Evolutionary conservation across 2,888 invertebrate species (phyloP).

Genomic region (Aethes cnicana): DNA sequence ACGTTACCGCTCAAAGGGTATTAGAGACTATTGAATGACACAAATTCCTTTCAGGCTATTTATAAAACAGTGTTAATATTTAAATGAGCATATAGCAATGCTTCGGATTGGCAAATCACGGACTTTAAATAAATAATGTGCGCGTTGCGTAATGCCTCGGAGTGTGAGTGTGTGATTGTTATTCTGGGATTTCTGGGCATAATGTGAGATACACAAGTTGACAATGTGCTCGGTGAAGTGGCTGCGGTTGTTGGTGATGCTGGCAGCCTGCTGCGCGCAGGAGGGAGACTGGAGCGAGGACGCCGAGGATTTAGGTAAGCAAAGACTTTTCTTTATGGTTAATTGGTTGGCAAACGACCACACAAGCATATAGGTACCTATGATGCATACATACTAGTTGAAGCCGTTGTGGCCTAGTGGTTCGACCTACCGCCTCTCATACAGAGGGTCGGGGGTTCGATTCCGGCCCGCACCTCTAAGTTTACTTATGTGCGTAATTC

Average conservation of each 20-base stretch:
- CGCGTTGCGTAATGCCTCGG: slow-evolving; percentile 4
- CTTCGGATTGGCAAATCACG: slow-evolving; percentile 5
- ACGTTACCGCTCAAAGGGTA: no score
- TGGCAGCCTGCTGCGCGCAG: slow-evolving; percentile 74
- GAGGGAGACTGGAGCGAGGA: slow-evolving; percentile 79
- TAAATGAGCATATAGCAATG: slow-evolving; percentile 20
- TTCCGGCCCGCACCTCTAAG: no score
- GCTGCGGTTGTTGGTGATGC: slow-evolving; percentile 66
- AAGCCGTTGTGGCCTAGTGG: no score
- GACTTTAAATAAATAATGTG: slow-evolving; percentile 1
- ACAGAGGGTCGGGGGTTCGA: no score
- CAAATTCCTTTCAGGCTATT: no score
- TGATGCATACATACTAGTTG: no score
- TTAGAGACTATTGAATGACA: no score
- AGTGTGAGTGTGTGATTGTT: slow-evolving; percentile 36
- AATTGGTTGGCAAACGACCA: no score
- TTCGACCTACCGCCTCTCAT: no score
- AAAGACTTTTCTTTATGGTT: no score
- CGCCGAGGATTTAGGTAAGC: slow-evolving; percentile 73
- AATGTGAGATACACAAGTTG: slow-evolving; percentile 49
- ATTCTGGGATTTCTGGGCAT: slow-evolving; percentile 43
- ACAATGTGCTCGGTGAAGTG: slow-evolving; percentile 74
- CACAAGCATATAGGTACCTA: no score
- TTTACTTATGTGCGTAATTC: no score
- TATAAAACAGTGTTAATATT: neutral